Evolutionary conservation across 1,140 invertebrate genomes (phyloP).

Genomic region (Megalonaias nervosa): DNA sequence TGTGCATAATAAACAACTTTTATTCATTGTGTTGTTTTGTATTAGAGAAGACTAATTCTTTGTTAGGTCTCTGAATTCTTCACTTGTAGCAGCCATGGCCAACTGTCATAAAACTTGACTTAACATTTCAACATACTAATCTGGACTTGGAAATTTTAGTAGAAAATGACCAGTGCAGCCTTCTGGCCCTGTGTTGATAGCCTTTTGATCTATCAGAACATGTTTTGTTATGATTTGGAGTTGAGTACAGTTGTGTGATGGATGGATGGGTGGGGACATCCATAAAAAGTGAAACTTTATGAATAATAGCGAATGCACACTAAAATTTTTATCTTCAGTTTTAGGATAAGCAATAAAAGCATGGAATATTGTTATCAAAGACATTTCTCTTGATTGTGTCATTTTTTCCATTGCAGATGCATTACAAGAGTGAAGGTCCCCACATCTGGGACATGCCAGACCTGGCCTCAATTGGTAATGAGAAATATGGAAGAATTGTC

Average conservation of each 20-base stretch:
- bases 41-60: too few species aligned
- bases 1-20: too few species aligned
- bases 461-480: constrained; percentile 38
- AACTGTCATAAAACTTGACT: too few species aligned
- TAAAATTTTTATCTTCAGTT: not conserved
- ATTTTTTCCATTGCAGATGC: constrained; percentile 14
- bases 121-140: too few species aligned
- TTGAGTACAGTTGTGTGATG: not conserved
- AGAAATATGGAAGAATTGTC: constrained; percentile 42
- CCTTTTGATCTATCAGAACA: too few species aligned
- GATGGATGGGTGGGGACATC: too few species aligned
- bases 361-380: not conserved
- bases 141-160: too few species aligned
- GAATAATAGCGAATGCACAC: not conserved
- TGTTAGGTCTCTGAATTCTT: too few species aligned
- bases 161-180: too few species aligned
- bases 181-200: not conserved
- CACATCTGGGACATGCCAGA: constrained; percentile 33
- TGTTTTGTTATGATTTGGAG: not conserved
- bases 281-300: too few species aligned
- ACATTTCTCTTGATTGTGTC: not conserved
- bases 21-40: too few species aligned
- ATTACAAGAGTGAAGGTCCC: constrained; percentile 18
- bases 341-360: not conserved
- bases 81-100: too few species aligned